Evolutionary conservation across 92 coral and sea anemone species (phyloP), one percentile per base, ranked within the genome.

Genomic region (Chrysogorgia sp.): DNA sequence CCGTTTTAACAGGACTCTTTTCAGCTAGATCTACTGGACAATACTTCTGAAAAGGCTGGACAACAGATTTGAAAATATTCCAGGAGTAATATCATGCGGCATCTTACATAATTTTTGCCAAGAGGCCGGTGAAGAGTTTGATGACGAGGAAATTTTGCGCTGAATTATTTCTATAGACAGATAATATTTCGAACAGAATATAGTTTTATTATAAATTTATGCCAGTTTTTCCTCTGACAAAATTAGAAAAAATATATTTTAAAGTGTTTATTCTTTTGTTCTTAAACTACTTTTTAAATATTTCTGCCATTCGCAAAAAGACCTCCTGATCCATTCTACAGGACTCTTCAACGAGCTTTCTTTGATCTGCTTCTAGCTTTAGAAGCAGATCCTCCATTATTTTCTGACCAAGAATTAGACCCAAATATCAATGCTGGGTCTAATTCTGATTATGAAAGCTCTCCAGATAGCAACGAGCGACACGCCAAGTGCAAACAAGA

Each of bases 41-140:
- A 75, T 80, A 58, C 57, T 78, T 9, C 31, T 88, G 1, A 88
- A 84, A 60, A 74, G 80, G 48, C 67, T 74, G 7, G 80, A 74
- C 47, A 53, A 60, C 24, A 40, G 80, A 12, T 74, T 74, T 19
- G 64, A 29, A 31, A 69, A 69, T 23, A 35, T 69, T 29, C 56
- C 76, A 0, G 76, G 23, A 17, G 57, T 69, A 10, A 43, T 69
- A n/a, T 28, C 57, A 28, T 69, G 76, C 56, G 19, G 62, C 17
- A 69, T 69, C 14, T 35, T 69, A 24, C 76, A 69, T 23, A 69
- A 69, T 40, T 37, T 69, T 20, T 69, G 76, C 58, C 76, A 40
- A 40, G 58, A 69, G 30, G 57, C 63, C 3, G 63, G 86, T 17
- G 90, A 86, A 21, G 71, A 86, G 20, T 86, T 86, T 50, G 90